phyloP scores from a whole-genome alignment of 2,797 vertebrate genomes.

The Coregonus suidteri region DNA sequence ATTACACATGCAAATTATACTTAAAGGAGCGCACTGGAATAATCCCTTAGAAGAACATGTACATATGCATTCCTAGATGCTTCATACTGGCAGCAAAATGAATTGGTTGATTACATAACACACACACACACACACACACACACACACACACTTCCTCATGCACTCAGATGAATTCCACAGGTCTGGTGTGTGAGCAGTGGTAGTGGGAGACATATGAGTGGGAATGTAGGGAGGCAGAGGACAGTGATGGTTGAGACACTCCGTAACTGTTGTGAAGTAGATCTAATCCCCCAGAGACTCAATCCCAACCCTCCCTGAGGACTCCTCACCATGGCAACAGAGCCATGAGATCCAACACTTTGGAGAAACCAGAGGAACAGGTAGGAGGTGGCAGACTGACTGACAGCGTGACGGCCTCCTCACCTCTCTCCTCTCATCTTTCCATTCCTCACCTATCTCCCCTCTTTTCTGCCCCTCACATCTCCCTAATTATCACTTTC shows the following conservation, averaged over 20 bases:
- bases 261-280: constrained; percentile 50
- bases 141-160: neutral
- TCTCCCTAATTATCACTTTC: neutral
- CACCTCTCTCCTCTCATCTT: neutral
- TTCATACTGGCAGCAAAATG: neutral
- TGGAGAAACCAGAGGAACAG: constrained; percentile 40
- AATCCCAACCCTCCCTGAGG: constrained; percentile 48
- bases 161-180: neutral
- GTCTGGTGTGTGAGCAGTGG: neutral
- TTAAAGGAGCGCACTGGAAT: neutral
- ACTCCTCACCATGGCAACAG: constrained; percentile 64
- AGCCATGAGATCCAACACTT: constrained; percentile 43
- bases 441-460: too few relatives aligned
- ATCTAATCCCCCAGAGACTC: constrained; percentile 57
- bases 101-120: neutral
- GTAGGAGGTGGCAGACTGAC: constrained; percentile 32
- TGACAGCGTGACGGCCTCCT: constrained; percentile 1
- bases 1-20: neutral
- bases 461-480: neutral
- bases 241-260: constrained; percentile 26
- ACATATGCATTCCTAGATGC: neutral
- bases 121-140: neutral
- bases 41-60: neutral
- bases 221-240: neutral
- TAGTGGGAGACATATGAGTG: neutral